Base-by-base conservation (phyloP, 2,113 vertebrate species). In the Empidonax traillii region DNA sequence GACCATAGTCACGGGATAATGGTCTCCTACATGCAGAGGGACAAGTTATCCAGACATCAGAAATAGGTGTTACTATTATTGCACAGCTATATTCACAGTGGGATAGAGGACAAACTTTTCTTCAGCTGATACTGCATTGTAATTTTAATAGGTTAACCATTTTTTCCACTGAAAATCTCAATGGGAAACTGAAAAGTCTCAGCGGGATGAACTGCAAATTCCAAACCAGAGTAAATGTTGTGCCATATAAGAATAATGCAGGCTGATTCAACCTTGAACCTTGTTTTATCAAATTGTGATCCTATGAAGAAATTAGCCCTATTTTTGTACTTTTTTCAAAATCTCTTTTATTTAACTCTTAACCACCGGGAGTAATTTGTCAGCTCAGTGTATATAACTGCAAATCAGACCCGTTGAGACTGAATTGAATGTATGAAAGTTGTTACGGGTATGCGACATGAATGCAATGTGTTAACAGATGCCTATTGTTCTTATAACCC, bases 21-120 rank as follows among this genome's bases (percentile, higher is more conserved):
- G 52, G 53, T 89, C 59, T 87, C 74, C 89, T 94, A 21, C 66
- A 77, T 86, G 68, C 89, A 91, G 53, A 68, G 89, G 55, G 58
- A 93, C 81, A 91, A 90, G 55, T 55, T 93, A 87, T 35, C 61
- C 68, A 94, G 82, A 37, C 87, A 85, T 77, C 4, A 9, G 51
- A 93, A 96, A 84, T 46, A 83, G 65, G 84, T 69, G 35, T 65
- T 89, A 9, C 62, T 76, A 19, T 90, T 95, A 83, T 58, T 77
- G 71, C 85, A 44, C 44, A 59, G 74, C 37, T 81, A 53, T 3
- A 0, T 62, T 88, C 78, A 80, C 77, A 71, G 31, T 61, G 72
- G n/a, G 43, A 14, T 89, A 63, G 56, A 90, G 85, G 81, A 77
- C 73, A 97, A 95, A 87, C 46, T 90, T 93, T 67, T 93, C 49